Base-by-base conservation (phyloP, 2,113 vertebrate genomes). In the Forbesichthys papilliferus region DNA sequence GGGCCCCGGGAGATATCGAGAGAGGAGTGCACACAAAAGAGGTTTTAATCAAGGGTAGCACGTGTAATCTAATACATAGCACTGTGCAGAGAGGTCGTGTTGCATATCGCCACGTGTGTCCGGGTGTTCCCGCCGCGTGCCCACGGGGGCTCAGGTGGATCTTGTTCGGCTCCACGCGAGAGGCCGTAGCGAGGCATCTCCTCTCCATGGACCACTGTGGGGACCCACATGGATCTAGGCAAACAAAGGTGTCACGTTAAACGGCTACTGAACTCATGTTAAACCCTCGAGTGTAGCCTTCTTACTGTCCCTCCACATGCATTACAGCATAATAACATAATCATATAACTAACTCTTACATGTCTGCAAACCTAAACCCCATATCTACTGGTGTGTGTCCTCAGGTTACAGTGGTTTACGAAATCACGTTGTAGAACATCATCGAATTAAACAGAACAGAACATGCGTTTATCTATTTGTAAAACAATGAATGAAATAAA, bases 141-240 rank as follows among this genome's bases (percentile, higher is more conserved):
- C 86, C 68, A 11, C 73, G 91, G 78, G 85, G 81, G 71, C 91
- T 94, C 0, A 94, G 79, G 36, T 93, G 92, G 52, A 93, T 94
- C 68, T 88, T 92, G 74, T 84, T 86, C 0, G 91, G 89, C 90
- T 92, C 91, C 90, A 92, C 93, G 13, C 86, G 83, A 42, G 91
- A 92, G 52, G 90, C 90, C 11, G 91, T 93, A 94, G 46, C 91
- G 88, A 48, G 88, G 91, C 92, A 92, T 93, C 83, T 94, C 94
- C 72, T 95, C 91, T 56, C 92, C 86, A 69, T 49, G 90, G 89
- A 62, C 92, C 88, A 63, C 86, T 93, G 77, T 93, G 90, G 69
- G 93, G 70, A 49, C 91, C 92, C 88, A 90, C 90, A 83, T 91
- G 89, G 69, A 93, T 92, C 90, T 92, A 75, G 57, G 87, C 66